A percentile compares a stretch with the other conserved stretches of the same genome.
phyloP scores from a whole-genome alignment of 2,797 vertebrate species.

The Odontamblyopus lacepedii region DNA sequence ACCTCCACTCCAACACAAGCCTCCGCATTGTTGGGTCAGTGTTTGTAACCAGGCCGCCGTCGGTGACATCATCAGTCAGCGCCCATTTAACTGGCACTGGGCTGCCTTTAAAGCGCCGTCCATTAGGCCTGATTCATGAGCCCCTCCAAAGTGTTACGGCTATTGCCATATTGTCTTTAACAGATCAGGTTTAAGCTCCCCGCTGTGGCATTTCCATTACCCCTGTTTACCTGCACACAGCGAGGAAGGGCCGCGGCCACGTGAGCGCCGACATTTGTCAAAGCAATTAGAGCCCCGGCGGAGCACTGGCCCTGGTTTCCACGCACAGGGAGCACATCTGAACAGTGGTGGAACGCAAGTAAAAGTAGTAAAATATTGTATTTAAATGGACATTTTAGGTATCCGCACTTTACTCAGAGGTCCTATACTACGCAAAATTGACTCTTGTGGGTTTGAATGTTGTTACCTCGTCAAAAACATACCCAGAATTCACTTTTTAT shows the following conservation, averaged over 20 bases:
- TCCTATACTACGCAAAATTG: too few species aligned
- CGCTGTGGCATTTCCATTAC: conserved; percentile 44
- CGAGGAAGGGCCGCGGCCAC: conserved; percentile 18
- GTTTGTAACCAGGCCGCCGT: not conserved
- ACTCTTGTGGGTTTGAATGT: too few species aligned
- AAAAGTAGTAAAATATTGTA: too few species aligned
- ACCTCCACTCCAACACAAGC: not conserved
- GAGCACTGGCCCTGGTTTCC: conserved; percentile 14
- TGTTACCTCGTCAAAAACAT: too few species aligned
- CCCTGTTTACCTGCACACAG: conserved; percentile 43
- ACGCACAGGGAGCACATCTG: conserved; percentile 21
- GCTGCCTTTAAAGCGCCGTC: conserved; percentile 7
- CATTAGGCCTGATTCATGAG: conserved; percentile 26
- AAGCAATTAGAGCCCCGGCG: conserved; percentile 44
- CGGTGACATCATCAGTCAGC: not conserved
- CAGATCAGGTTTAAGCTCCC: conserved; percentile 32
- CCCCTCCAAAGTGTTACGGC: conserved; percentile 6
- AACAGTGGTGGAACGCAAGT: not conserved
- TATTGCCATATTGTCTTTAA: conserved; percentile 25
- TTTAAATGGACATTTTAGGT: too few species aligned
- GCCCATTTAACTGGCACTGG: conserved; percentile 22
- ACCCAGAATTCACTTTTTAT: too few species aligned
- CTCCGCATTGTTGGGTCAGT: not conserved
- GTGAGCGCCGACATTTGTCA: conserved; percentile 35
- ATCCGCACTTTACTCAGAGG: too few species aligned